Conservation (phyloP, 1,140 invertebrate species). For the Anoplophora glabripennis region DNA sequence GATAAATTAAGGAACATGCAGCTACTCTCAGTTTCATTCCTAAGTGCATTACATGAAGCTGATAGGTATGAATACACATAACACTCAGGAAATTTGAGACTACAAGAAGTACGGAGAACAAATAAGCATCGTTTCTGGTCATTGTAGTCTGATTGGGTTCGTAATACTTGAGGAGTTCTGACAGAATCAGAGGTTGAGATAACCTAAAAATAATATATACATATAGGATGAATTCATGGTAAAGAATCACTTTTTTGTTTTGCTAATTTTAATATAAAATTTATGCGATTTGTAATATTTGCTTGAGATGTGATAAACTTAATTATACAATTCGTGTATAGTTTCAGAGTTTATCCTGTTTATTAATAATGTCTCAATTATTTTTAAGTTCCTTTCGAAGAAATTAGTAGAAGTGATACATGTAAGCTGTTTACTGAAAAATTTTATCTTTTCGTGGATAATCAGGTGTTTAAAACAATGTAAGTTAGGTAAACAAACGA, state of each 20-base stretch:
- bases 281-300: too few relatives aligned
- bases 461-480: too few relatives aligned
- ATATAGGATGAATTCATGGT: neutral
- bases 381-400: too few relatives aligned
- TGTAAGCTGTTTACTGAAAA: too few relatives aligned
- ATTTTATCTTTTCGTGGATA: too few relatives aligned
- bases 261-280: too few relatives aligned
- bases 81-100: slow-evolving; percentile 61
- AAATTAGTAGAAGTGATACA: too few relatives aligned
- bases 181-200: slow-evolving; percentile 48
- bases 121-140: slow-evolving; percentile 56
- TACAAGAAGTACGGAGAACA: slow-evolving; percentile 68
- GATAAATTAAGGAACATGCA: slow-evolving; percentile 76
- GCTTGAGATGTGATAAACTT: too few relatives aligned
- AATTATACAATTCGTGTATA: too few relatives aligned
- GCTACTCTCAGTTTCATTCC: slow-evolving; percentile 81
- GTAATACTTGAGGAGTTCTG: slow-evolving; percentile 27
- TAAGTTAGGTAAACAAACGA: too few relatives aligned
- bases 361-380: too few relatives aligned
- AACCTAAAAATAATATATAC: slow-evolving; percentile 33
- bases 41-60: slow-evolving; percentile 66
- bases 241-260: slow-evolving; percentile 3
- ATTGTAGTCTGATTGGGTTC: slow-evolving; percentile 15
- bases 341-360: too few relatives aligned
- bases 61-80: slow-evolving; percentile 73